phyloP scores from a whole-genome alignment of 2,113 vertebrate species.

The Falcunculus frontatus region DNA sequence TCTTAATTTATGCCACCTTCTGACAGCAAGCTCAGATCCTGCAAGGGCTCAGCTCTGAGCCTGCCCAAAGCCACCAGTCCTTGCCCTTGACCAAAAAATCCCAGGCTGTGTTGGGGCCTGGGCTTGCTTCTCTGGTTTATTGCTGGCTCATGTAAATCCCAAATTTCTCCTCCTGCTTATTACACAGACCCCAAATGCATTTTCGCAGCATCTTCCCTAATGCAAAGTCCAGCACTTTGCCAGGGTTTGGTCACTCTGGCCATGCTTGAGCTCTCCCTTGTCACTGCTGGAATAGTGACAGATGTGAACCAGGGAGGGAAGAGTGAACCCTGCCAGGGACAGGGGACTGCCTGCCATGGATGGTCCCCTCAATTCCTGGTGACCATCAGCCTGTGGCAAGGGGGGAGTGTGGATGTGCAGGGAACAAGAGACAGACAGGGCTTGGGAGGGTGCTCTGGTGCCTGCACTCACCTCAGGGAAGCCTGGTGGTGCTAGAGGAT shows the following conservation, averaged over 20 bases:
- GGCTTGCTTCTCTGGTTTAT: background rate
- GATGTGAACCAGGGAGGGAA: background rate
- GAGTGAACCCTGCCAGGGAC: background rate
- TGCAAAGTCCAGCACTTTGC: background rate
- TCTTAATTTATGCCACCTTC: background rate
- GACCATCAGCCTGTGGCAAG: background rate
- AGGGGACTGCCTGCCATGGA: background rate
- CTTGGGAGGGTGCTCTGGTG: background rate
- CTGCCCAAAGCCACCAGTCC: background rate
- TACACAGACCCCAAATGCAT: accelerated
- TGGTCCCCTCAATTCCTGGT: background rate
- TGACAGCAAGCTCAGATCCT: background rate
- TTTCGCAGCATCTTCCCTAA: background rate
- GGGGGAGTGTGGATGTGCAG: accelerated
- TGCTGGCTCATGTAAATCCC: background rate
- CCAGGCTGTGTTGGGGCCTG: accelerated
- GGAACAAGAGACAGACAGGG: background rate
- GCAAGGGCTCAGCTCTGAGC: background rate
- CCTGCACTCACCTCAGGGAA: background rate
- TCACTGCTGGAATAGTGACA: background rate
- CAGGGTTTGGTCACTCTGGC: background rate
- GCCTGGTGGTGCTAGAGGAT: background rate
- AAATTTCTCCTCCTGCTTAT: background rate
- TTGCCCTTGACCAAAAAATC: background rate
- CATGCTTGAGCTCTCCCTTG: background rate